Percentiles rank a stretch among this genome's conserved stretches.
Evolutionary conservation across 2,888 invertebrate genomes (phyloP).

Genomic region (Apoderus coryli): DNA sequence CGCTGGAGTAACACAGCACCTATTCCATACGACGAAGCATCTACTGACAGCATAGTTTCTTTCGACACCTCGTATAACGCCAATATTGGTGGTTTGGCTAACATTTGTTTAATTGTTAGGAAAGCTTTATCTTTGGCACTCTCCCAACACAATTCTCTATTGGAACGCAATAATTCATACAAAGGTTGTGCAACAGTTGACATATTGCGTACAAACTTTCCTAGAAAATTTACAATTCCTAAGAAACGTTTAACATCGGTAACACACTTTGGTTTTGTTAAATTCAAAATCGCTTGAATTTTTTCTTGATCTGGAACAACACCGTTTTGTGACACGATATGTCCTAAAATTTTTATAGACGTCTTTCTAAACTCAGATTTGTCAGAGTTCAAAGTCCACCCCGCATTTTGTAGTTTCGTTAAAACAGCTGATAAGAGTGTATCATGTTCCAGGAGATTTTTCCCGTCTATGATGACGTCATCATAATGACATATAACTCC

Average conservation of each 20-base stretch:
- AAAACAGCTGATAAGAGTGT: not conserved
- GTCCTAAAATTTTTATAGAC: constrained; percentile 13
- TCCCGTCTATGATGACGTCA: not conserved
- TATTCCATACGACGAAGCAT: constrained; percentile 11
- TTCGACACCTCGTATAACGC: constrained; percentile 9
- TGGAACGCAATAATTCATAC: constrained; percentile 6
- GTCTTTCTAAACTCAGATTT: constrained; percentile 14
- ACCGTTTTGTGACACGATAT: constrained; percentile 12
- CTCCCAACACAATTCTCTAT: constrained; percentile 8
- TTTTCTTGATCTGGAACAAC: constrained; percentile 12
- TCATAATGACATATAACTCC: constrained; percentile 1
- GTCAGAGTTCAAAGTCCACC: constrained; percentile 12
- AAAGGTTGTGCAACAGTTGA: constrained; percentile 9
- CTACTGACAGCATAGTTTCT: constrained; percentile 9
- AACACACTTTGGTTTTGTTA: constrained; percentile 11
- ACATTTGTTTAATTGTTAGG: constrained; percentile 6
- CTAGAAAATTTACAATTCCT: constrained; percentile 13
- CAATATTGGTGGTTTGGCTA: constrained; percentile 11
- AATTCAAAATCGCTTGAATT: constrained; percentile 13
- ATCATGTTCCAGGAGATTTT: not conserved
- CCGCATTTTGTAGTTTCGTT: not conserved
- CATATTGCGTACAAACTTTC: constrained; percentile 11
- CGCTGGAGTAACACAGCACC: constrained; percentile 8
- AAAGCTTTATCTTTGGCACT: constrained; percentile 7
- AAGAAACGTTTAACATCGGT: constrained; percentile 14